Evolutionary conservation across 2,113 vertebrate species (phyloP), one percentile per base, ranked within the genome.

Genomic region (Holacanthus passer): DNA sequence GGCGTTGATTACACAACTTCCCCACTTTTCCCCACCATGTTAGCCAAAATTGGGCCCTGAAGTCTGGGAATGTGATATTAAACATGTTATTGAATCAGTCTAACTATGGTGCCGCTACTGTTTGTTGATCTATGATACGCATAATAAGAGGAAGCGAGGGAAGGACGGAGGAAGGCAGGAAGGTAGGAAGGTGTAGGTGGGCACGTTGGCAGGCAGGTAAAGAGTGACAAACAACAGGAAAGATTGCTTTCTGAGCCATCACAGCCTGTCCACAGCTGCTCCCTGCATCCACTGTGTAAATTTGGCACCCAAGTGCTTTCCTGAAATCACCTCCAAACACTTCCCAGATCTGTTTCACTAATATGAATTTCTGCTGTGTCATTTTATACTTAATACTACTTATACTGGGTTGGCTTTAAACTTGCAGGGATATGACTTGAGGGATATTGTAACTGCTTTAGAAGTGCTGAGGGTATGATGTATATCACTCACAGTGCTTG

Each of bases 181-280:
- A 19, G 29, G 31, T 22, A 24, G 31, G 47, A 12, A 74, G 56
- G 20, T 75, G 75, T 29, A 39, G 19, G 43, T 29, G 53, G 22
- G 31, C 3, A 16, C 1, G 17, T 32, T 74, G 52, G 70, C 65
- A 74, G 24, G 24, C 22, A 72, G 35, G 11, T 52, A 16, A 69
- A 39, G 14, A 67, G 29, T 53, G 50, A 69, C 41, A 67, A 58
- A 75, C 48, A 35, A n/a, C 47, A 39, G 22, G 22, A 71, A 50
- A 66, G 17, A 72, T 68, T 47, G 35, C 5, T 50, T 32, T 27
- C 20, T 22, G 13, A 35, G 63, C 31, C 32, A 7, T 58, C 27
- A 20, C 41, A 32, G 47, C 47, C 62, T n/a, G 31, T 59, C 32
- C 17, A 1, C 31, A 76, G 73, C 66, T 65, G 56, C 47, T 45